These are phyloP conservation scores for Hypena proboscidalis DNA, from an alignment of 2,888 invertebrate genomes.

Conservation along the genomic window DNA sequence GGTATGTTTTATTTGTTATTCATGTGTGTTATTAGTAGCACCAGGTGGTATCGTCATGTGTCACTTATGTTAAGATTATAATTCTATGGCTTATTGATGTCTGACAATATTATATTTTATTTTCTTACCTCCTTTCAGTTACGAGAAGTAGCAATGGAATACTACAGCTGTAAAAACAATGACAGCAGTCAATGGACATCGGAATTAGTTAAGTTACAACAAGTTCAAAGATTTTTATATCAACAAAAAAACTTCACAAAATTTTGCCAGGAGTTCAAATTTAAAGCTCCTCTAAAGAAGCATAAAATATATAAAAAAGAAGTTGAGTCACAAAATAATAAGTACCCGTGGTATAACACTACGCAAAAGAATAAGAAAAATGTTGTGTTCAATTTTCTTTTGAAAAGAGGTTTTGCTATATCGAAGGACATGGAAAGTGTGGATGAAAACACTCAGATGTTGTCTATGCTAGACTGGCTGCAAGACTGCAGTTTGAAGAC, in stretches of 20 bases:
- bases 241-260: slow-evolving; percentile 70
- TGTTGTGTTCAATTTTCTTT: slow-evolving; percentile 62
- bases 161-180: slow-evolving; percentile 87
- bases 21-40: background rate
- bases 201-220: slow-evolving; percentile 73
- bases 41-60: background rate
- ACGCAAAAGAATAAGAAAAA: slow-evolving; percentile 65
- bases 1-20: slow-evolving; percentile 76
- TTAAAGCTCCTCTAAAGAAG: slow-evolving; percentile 58
- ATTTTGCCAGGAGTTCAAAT: slow-evolving; percentile 68
- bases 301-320: slow-evolving; percentile 56
- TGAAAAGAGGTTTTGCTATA: slow-evolving; percentile 64
- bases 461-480: slow-evolving; percentile 59
- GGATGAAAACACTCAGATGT: slow-evolving; percentile 52
- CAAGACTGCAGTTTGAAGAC: slow-evolving; percentile 63
- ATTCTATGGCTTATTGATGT: too few relatives aligned
- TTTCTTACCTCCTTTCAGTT: slow-evolving; percentile 76
- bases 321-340: slow-evolving; percentile 69
- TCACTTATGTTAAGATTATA: too few relatives aligned
- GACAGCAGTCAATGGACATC: slow-evolving; percentile 75
- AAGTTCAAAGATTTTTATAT: slow-evolving; percentile 70
- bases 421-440: slow-evolving; percentile 57
- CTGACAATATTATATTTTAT: slow-evolving; percentile 5
- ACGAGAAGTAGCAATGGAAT: slow-evolving; percentile 89
- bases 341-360: slow-evolving; percentile 74